These are phyloP conservation scores for Stomatorhinus walkeri DNA, from an alignment of 2,797 vertebrate genomes.

Conservation along the genomic window DNA sequence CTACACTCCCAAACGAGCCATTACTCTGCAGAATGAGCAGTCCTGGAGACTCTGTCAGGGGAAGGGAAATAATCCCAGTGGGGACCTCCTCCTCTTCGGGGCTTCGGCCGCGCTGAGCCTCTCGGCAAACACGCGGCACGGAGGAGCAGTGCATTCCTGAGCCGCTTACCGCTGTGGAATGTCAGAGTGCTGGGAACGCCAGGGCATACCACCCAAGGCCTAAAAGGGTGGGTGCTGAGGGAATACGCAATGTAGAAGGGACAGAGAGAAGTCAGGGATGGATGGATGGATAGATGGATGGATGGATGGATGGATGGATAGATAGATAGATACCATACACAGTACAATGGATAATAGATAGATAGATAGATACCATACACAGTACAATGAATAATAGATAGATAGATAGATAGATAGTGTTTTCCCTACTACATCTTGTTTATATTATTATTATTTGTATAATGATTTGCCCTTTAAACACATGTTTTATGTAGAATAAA, in stretches of 20 bases:
- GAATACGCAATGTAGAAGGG: neutral
- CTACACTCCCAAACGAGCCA: neutral
- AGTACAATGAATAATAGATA: neutral
- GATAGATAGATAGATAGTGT: neutral
- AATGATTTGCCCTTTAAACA: neutral
- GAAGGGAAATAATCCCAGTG: neutral
- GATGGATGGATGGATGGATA: neutral
- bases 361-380: neutral
- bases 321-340: neutral
- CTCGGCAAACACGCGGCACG: constrained; percentile 6
- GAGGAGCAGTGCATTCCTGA: neutral
- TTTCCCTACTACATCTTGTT: neutral
- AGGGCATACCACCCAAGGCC: neutral
- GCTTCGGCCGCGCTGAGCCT: neutral
- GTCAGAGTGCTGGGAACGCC: neutral
- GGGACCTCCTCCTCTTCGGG: neutral
- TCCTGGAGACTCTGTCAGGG: neutral
- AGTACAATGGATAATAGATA: neutral
- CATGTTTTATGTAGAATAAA: neutral
- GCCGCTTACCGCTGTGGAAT: neutral
- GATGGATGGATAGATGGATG: neutral
- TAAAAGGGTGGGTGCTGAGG: neutral
- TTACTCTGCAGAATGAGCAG: neutral
- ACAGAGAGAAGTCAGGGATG: neutral
- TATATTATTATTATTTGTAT: neutral